Evolutionary conservation across 2,113 vertebrate genomes (phyloP).

Genomic region (Leptocoma aspasia): DNA sequence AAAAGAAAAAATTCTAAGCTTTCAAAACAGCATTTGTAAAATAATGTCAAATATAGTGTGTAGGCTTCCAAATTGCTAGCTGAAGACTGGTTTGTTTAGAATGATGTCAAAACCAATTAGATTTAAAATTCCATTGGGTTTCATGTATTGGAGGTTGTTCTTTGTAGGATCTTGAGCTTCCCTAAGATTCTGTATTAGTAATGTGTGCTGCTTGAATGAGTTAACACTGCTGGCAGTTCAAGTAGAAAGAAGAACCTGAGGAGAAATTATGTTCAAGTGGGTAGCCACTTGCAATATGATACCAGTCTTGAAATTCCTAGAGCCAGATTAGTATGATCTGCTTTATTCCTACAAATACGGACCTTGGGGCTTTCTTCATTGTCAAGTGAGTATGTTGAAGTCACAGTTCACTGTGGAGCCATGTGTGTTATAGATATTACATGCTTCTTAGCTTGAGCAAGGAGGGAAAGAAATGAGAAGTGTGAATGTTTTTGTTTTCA

Average conservation of each 20-base stretch:
- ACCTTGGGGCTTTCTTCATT: slow-evolving; percentile 25
- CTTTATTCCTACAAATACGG: not conserved
- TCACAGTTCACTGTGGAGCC: not conserved
- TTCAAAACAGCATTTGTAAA: not conserved
- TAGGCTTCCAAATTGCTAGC: not conserved
- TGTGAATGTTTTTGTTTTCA: slow-evolving; percentile 50
- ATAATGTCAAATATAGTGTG: not conserved
- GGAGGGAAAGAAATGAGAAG: not conserved
- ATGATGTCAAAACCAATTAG: not conserved
- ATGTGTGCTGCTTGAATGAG: slow-evolving; percentile 40
- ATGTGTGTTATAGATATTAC: not conserved
- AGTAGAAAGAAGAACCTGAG: slow-evolving; percentile 54
- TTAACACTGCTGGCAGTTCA: slow-evolving; percentile 38
- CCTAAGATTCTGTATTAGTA: not conserved
- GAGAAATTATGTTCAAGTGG: slow-evolving; percentile 53
- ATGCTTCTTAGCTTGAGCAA: not conserved
- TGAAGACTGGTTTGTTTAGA: not conserved
- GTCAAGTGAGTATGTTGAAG: not conserved
- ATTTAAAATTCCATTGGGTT: not conserved
- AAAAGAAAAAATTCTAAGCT: not conserved
- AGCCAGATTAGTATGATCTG: slow-evolving; percentile 43
- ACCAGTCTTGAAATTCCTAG: slow-evolving; percentile 60
- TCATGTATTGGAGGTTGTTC: not conserved
- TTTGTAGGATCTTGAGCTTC: not conserved
- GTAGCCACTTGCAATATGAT: slow-evolving; percentile 52